A percentile compares a stretch with the other conserved stretches of the same genome.
These are phyloP conservation scores for Anoplolepis gracilipes DNA, from an alignment of 1,140 invertebrate genomes.

Conservation along the genomic window DNA sequence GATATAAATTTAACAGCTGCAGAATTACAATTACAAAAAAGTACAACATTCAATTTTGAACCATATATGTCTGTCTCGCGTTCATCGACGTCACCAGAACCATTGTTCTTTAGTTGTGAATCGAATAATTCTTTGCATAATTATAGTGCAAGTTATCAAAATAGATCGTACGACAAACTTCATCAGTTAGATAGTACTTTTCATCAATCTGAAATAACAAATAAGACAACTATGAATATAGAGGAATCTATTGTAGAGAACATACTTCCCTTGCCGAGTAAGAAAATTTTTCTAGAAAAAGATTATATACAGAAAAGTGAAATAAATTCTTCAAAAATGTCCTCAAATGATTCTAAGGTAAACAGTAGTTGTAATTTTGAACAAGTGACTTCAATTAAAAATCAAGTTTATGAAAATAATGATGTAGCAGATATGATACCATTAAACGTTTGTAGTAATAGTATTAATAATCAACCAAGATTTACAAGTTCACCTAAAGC, in stretches of 20 bases:
- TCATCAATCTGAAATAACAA: neutral
- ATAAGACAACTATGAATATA: neutral
- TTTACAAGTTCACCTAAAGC: constrained; percentile 71
- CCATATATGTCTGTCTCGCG: constrained; percentile 11
- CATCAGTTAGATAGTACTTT: constrained; percentile 50
- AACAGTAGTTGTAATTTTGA: neutral
- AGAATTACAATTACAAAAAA: neutral
- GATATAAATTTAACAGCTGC: neutral
- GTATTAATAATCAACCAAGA: constrained; percentile 51
- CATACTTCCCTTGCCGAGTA: neutral
- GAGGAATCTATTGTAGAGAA: neutral
- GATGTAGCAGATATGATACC: neutral
- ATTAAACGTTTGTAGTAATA: neutral
- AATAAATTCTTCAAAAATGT: neutral
- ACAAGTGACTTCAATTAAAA: neutral
- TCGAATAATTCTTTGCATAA: constrained; percentile 20
- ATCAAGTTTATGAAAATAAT: neutral
- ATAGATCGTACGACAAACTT: neutral
- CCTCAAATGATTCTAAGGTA: neutral
- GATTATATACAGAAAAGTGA: neutral
- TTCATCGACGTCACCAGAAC: constrained; percentile 62
- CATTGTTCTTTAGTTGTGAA: constrained; percentile 35
- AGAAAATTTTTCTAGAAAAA: neutral
- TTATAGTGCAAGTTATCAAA: constrained; percentile 36
- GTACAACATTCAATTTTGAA: constrained; percentile 19